Evolutionary conservation across 2,888 invertebrate genomes (phyloP).

Genomic region (Timema podura): DNA sequence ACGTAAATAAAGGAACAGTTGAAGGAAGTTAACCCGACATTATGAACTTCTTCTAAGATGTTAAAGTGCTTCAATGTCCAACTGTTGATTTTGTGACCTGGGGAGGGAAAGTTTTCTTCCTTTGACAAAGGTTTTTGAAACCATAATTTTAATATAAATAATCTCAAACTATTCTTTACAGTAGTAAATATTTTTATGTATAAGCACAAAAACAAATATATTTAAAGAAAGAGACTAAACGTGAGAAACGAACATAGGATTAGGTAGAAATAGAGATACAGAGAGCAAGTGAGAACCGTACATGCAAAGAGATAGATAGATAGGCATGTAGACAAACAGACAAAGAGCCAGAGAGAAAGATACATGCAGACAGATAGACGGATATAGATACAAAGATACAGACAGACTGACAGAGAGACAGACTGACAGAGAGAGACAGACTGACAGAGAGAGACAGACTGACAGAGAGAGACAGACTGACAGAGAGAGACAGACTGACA

Average conservation of each 20-base stretch:
- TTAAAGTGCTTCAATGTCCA: too few relatives aligned
- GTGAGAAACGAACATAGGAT: not conserved
- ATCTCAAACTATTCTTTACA: too few relatives aligned
- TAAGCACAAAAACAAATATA: too few relatives aligned
- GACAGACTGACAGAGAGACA: not conserved
- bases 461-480: slow-evolving; percentile 38
- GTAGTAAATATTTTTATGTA: too few relatives aligned
- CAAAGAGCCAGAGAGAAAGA: slow-evolving; percentile 4
- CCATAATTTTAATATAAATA: too few relatives aligned
- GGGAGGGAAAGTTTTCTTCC: too few relatives aligned
- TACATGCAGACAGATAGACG: slow-evolving; percentile 1
- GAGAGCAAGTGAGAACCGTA: not conserved
- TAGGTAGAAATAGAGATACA: not conserved
- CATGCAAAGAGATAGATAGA: not conserved
- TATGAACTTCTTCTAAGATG: too few relatives aligned
- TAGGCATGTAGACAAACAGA: not conserved
- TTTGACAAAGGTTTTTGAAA: too few relatives aligned
- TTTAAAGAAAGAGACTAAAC: too few relatives aligned
- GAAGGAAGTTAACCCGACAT: too few relatives aligned
- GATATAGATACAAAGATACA: slow-evolving; percentile 4
- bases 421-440: not conserved
- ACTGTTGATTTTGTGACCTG: too few relatives aligned
- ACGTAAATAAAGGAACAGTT: too few relatives aligned
- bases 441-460: not conserved
- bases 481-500: slow-evolving; percentile 45